Percentiles rank a stretch among this genome's conserved stretches.
Conservation (phyloP, 2,113 vertebrate species). For the Carettochelys insculpta region DNA sequence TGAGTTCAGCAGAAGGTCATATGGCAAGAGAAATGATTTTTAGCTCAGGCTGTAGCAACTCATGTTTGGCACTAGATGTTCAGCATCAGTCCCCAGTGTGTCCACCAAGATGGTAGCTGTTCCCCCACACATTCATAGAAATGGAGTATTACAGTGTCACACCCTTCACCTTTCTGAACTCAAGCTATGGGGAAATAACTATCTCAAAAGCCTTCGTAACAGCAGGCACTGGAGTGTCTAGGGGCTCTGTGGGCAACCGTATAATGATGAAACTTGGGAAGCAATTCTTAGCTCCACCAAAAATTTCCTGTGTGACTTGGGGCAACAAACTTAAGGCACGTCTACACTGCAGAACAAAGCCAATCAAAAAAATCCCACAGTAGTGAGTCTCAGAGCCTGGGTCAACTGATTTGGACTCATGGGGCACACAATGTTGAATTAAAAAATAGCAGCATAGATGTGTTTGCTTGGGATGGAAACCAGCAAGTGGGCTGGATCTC, state of each 20-base stretch:
- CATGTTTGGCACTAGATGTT: background rate
- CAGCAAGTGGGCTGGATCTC: no score
- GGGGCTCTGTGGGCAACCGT: background rate
- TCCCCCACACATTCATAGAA: background rate
- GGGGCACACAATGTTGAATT: no score
- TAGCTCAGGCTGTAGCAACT: background rate
- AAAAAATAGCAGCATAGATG: no score
- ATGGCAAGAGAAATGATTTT: background rate
- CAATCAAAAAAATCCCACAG: no score
- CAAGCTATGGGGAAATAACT: background rate
- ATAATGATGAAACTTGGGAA: background rate
- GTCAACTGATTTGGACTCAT: no score
- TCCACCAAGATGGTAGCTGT: background rate
- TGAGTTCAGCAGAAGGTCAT: background rate
- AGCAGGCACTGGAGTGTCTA: background rate
- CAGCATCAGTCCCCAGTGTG: background rate
- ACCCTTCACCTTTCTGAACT: background rate
- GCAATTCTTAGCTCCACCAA: background rate
- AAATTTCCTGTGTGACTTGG: background rate
- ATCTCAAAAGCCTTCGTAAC: background rate
- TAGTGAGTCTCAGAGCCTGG: no score
- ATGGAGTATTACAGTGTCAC: background rate
- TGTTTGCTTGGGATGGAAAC: no score
- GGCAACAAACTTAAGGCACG: background rate
- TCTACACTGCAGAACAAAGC: no score